Base-by-base conservation (phyloP, 2,797 vertebrate species). In the Knipowitschia caucasica region DNA sequence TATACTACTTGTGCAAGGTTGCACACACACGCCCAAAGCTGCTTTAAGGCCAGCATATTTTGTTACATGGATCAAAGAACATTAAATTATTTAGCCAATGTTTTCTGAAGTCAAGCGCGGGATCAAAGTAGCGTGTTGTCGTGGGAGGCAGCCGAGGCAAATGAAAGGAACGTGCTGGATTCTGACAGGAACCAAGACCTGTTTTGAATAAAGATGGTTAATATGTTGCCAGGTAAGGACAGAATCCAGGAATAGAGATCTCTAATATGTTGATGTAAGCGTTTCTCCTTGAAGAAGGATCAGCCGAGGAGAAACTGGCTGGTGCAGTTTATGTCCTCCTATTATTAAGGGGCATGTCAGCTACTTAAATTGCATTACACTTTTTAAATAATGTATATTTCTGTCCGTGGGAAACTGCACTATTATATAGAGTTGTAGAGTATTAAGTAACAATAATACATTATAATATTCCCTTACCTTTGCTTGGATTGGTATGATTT, bases 51-150 rank as follows among this genome's bases (percentile, higher is more conserved):
- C 17, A 65, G 62, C 18, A 39, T 43, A 39, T 52, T 53, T 42
- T n/a, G n/a, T n/a, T 62, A 29, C 14, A 6, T n/a, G 18, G 45
- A 30, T 52, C 42, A 39, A 18, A 38, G 47, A 54, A 44, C 10
- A 1, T 56, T 59, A 4, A 34, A 50, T 56, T 51, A 59, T 62
- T 53, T 40, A 54, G 50, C 31, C n/a, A 50, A 12, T 26, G 56
- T 53, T 18, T 45, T 26, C 14, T 49, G 36, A 17, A 36, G 52
- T 65, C 29, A 27, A 35, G 23, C 3, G 15, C 7, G 20, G 30
- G 39, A 67, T 59, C 36, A 58, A 56, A 62, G 43, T 23, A 30
- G 43, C 0, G 2, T 23, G 50, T 34, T 60, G 17, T 15, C 50
- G 27, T 14, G 29, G 62, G 56, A 53, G 25, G 52, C 33, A 33